Evolutionary conservation across 2,113 vertebrate genomes (phyloP), one percentile per base, ranked within the genome.

Genomic region (Ceyx cyanopectus): DNA sequence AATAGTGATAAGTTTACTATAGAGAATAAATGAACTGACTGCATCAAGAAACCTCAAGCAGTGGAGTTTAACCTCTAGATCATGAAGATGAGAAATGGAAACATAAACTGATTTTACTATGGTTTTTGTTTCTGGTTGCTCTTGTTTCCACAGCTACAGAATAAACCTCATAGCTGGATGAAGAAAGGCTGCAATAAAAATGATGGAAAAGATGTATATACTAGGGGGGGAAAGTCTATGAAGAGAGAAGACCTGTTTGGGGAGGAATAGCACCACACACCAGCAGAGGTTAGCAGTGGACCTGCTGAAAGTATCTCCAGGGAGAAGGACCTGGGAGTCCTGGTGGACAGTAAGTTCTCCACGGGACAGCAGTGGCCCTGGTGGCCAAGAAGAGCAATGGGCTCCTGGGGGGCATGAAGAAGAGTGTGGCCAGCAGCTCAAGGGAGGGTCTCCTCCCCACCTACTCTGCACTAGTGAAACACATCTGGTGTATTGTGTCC

Each of bases 41-140:
- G 32, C 41, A 66, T 82, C 32, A 87, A 18, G 29, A 60, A 93
- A 82, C 24, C 24, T 82, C 56, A 68, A 57, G 18, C 23, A 68
- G 16, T 50, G 9, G 50, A 81, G 60, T 72, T 92, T 87, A 61
- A 29, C 8, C 41, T 70, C 53, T 51, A 63, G 68, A 34, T 68
- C 50, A 72, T 91, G 87, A 91, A 57, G 54, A 65, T 41, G 37
- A 91, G 61, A 93, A 84, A 75, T 14, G 91, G 56, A 85, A 88
- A 68, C 2, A 11, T 57, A 22, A 73, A 81, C 48, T 66, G 43
- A 84, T 86, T 87, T 56, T n/a, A 21, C 7, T 50, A 22, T 45
- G 6, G 4, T 24, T 73, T 83, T 58, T 90, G 27, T 73, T 95
- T 75, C 41, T 81, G 23, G 37, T 41, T 79, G 30, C 27, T 68